Evolutionary conservation across 1,140 invertebrate genomes (phyloP).

Genomic region (Diachasma alloeum): DNA sequence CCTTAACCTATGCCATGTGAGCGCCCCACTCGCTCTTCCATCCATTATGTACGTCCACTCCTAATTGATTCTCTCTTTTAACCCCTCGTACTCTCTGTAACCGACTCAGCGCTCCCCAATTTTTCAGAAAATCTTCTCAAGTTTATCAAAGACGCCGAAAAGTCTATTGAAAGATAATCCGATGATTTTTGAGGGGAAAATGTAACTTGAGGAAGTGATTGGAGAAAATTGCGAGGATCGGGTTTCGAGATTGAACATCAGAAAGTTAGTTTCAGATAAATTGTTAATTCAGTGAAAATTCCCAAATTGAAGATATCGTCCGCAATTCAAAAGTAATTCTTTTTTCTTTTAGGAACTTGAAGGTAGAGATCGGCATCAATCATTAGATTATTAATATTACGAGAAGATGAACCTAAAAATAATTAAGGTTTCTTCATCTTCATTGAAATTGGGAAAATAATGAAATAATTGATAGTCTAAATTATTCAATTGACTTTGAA

Average conservation of each 20-base stretch:
- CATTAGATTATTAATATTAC: too few relatives aligned
- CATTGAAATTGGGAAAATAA: too few relatives aligned
- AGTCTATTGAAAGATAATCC: not conserved
- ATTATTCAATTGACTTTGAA: too few relatives aligned
- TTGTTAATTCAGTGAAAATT: not conserved
- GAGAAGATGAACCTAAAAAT: too few relatives aligned
- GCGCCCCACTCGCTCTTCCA: conserved; percentile 25
- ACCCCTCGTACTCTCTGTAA: not conserved
- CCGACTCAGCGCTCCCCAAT: not conserved
- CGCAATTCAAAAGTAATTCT: too few relatives aligned
- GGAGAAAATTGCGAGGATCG: not conserved
- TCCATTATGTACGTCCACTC: conserved; percentile 12
- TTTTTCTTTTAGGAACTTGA: too few relatives aligned
- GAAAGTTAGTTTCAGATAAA: not conserved
- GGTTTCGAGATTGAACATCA: not conserved
- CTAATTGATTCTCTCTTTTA: conserved; percentile 54
- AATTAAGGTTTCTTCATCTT: too few relatives aligned
- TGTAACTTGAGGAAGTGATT: not conserved
- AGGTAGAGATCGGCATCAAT: too few relatives aligned
- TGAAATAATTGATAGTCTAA: too few relatives aligned
- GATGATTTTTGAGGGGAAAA: not conserved
- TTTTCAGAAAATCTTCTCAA: not conserved
- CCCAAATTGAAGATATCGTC: too few relatives aligned
- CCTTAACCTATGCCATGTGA: conserved; percentile 58
- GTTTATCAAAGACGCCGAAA: not conserved